Conservation (phyloP, 2,888 invertebrate species). For the Athalia circularis region DNA sequence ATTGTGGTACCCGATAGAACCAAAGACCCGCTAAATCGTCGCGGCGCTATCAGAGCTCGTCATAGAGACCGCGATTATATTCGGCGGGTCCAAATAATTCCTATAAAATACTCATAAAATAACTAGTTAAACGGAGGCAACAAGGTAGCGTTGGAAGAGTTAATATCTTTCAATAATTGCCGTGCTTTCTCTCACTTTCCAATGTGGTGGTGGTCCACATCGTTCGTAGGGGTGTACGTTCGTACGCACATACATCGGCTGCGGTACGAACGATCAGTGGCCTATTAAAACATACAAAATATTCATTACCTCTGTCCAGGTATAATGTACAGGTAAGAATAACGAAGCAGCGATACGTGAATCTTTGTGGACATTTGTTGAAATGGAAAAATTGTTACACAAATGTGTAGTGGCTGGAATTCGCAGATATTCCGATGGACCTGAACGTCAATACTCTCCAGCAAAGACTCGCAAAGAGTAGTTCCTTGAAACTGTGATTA, state of each 20-base stretch:
- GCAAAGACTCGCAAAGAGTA: neutral
- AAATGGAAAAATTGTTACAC: neutral
- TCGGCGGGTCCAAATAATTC: conserved; percentile 31
- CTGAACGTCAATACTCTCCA: conserved; percentile 31
- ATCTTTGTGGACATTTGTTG: neutral
- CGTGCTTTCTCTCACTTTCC: no score
- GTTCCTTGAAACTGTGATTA: neutral
- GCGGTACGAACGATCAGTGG: no score
- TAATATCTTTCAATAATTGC: neutral
- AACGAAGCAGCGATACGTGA: neutral
- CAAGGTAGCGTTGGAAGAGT: neutral
- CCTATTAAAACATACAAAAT: no score
- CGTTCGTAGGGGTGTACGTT: no score
- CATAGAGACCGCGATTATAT: conserved; percentile 30
- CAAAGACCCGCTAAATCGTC: conserved; percentile 38
- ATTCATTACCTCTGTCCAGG: neutral
- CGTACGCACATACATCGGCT: no score
- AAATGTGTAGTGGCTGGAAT: conserved; percentile 30
- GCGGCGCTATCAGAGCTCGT: conserved; percentile 39
- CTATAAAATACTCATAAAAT: neutral
- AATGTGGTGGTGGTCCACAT: no score
- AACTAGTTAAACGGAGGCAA: neutral
- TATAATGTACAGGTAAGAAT: neutral
- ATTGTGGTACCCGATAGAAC: conserved; percentile 38
- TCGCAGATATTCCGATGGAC: conserved; percentile 2